Percentiles rank a stretch among this genome's conserved stretches.
Evolutionary conservation across 2,888 invertebrate genomes (phyloP).

Genomic region (Sphaeridia pumilis): DNA sequence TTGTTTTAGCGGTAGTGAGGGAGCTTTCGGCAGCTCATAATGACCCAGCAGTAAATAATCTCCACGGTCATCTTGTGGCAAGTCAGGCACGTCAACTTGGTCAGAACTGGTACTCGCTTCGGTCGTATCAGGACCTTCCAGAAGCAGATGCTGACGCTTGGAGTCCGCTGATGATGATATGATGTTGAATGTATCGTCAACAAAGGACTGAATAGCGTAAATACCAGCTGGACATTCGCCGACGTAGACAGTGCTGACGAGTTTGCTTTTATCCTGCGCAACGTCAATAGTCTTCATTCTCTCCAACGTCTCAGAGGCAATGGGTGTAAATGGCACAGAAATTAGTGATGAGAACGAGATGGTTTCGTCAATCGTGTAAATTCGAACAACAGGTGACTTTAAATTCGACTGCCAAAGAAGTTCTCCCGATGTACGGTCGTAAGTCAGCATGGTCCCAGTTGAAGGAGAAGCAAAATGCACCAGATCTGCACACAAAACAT

Average conservation of each 20-base stretch:
- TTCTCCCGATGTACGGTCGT: constrained; percentile 68
- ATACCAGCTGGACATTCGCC: constrained; percentile 77
- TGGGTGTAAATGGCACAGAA: constrained; percentile 75
- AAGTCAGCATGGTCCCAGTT: constrained; percentile 70
- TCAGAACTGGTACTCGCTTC: not conserved
- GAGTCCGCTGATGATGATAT: constrained; percentile 58
- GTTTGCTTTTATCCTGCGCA: constrained; percentile 23
- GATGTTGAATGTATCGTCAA: constrained; percentile 72
- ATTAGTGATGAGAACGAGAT: constrained; percentile 54
- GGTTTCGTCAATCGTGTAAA: constrained; percentile 64
- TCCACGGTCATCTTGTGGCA: constrained; percentile 7
- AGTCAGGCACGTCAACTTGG: not conserved
- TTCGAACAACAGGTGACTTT: constrained; percentile 79
- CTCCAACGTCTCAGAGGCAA: constrained; percentile 69
- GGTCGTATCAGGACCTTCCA: constrained; percentile 56
- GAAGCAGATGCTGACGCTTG: constrained; percentile 55
- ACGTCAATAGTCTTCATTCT: constrained; percentile 24
- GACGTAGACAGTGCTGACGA: constrained; percentile 79
- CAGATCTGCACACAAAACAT: constrained; percentile 50
- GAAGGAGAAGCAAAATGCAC: constrained; percentile 84
- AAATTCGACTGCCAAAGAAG: constrained; percentile 78
- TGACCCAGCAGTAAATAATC: constrained; percentile 21
- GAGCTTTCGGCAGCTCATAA: constrained; percentile 23
- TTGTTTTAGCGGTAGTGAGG: constrained; percentile 13
- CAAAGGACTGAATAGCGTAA: constrained; percentile 83